Evolutionary conservation across 2,888 invertebrate species (phyloP), one percentile per base, ranked within the genome.

Genomic region (Diachrysia chrysitis): DNA sequence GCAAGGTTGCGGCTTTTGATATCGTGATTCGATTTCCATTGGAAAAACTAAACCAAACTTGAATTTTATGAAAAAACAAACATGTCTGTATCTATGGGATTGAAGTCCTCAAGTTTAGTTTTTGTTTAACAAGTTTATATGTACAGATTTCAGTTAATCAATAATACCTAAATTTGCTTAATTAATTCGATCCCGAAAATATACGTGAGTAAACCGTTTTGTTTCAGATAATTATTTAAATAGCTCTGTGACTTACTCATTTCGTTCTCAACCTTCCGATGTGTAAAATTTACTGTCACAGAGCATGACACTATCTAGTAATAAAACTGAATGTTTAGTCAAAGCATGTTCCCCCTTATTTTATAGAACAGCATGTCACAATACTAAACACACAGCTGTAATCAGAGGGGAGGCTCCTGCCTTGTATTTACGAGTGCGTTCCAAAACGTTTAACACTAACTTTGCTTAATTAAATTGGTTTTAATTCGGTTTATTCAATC

Each of bases 391-490:
- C 10, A 58, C 21, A 46, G 1, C 17, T 42, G 19, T 77, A 58
- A 73, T 37, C 58, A 61, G 51, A 23, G 59, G 66, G 78, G 35
- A 67, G 66, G 60, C 60, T 46, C 42, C 17, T 58, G n/a, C 61
- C 42, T 54, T 19, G 54, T 63, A 57, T 64, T 78, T 63, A 63
- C 69, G 59, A 54, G 64, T 42, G 29, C 59, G 70, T 83, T 81
- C 86, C 81, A 74, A 73, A 86, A 78, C 78, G 71, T 57, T 46
- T 21, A 35, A 51, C 58, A 46, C 48, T 9, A 5, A 9, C 46
- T 65, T 66, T 56, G 35, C 17, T 73, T 23, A 66, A 78, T 78
- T 78, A 78, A 73, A 66, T 58, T 58, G 5, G 14, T 16, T 25
- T 25, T 25, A 54, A 54, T 51, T 51, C 23, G 14, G n/a, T 54